Conservation (phyloP, 2,888 invertebrate genomes). For the Danaus chrysippus region DNA sequence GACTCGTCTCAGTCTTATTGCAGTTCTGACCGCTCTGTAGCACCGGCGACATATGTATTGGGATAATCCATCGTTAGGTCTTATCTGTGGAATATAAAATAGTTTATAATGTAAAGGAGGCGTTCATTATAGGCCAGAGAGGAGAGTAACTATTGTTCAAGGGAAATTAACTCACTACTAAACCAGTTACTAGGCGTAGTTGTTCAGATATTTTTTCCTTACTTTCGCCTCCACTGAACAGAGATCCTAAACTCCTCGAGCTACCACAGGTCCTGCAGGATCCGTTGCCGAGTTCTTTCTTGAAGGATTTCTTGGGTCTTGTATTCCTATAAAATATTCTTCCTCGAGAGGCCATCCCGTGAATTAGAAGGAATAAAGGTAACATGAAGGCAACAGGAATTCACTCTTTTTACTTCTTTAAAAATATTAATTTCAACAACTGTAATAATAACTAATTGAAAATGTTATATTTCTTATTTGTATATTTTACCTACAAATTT, state of each 20-base stretch:
- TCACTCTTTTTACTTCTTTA: too few species aligned
- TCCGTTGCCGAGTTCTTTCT: conserved; percentile 17
- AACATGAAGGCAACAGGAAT: too few species aligned
- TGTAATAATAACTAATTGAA: too few species aligned
- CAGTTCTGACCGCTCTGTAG: conserved; percentile 42
- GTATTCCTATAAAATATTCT: conserved; percentile 14
- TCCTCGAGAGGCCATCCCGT: conserved; percentile 39
- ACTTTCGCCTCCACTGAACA: conserved; percentile 48
- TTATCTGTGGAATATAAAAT: conserved; percentile 45
- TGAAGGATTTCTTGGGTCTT: conserved; percentile 11
- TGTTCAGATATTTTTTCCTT: conserved; percentile 47
- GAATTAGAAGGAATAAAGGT: background rate
- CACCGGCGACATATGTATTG: conserved; percentile 58
- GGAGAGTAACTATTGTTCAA: too few species aligned
- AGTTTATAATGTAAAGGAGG: too few species aligned
- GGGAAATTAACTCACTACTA: conserved; percentile 40
- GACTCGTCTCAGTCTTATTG: conserved; percentile 50
- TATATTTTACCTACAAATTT: too few species aligned
- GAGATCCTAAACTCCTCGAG: conserved; percentile 45
- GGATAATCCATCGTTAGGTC: conserved; percentile 55
- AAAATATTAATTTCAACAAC: too few species aligned
- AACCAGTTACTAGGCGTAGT: conserved; percentile 49
- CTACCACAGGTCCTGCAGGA: conserved; percentile 57
- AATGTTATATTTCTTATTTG: too few species aligned
- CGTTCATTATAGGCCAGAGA: too few species aligned